Evolutionary conservation across 1,140 invertebrate genomes (phyloP).

Genomic region (Macrobrachium nipponense): DNA sequence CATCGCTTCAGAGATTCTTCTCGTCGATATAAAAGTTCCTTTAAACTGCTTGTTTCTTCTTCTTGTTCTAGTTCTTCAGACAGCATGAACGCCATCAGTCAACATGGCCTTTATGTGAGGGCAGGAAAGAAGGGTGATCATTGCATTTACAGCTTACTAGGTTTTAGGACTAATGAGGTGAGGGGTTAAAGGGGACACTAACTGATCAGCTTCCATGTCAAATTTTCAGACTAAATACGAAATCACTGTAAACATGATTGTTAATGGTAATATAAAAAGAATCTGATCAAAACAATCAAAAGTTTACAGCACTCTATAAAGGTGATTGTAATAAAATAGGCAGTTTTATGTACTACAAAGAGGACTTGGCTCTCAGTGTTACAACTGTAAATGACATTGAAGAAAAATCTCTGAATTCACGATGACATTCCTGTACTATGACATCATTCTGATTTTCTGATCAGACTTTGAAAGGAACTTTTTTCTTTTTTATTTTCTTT

Average conservation of each 20-base stretch:
- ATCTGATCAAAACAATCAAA: slow-evolving; percentile 2
- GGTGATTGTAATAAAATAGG: too few species aligned
- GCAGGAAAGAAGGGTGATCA: slow-evolving; percentile 4
- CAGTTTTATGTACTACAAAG: too few species aligned
- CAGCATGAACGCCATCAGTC: too few species aligned
- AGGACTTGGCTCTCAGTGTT: too few species aligned
- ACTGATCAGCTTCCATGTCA: slow-evolving; percentile 15
- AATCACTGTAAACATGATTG: slow-evolving; percentile 17
- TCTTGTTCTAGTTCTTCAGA: neutral
- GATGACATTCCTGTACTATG: slow-evolving; percentile 4
- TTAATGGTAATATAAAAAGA: neutral
- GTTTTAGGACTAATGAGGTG: slow-evolving; percentile 31
- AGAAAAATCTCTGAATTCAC: slow-evolving; percentile 20
- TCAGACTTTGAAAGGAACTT: slow-evolving; percentile 12
- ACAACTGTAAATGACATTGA: too few species aligned
- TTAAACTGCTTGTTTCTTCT: neutral
- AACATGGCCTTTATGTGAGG: neutral
- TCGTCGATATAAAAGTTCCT: neutral
- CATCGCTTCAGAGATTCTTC: slow-evolving; percentile 30
- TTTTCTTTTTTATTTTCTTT: neutral
- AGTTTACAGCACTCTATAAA: too few species aligned
- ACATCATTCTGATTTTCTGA: neutral
- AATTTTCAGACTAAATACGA: slow-evolving; percentile 10
- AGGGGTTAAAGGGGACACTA: slow-evolving; percentile 6
- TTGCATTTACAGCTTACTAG: slow-evolving; percentile 26